Evolutionary conservation across 1,140 invertebrate species (phyloP), one percentile per base, ranked within the genome.

Genomic region (Drosophila bifasciata): DNA sequence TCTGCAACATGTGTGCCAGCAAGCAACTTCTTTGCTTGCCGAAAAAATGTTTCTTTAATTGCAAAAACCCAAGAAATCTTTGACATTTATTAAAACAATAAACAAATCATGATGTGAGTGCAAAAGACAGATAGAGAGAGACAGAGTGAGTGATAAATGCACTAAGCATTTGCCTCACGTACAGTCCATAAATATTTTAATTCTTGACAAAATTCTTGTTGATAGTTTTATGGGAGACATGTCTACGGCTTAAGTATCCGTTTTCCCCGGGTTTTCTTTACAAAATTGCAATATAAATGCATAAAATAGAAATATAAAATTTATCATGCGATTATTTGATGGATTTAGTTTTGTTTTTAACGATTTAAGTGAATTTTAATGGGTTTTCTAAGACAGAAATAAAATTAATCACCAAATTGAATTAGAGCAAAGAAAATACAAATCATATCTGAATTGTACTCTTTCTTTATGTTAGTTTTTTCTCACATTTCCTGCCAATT

Each of bases 81-180:
- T 86, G 83, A 88, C 83, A 74, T 86, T 86, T 88, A 86, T 81
- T 86, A 78, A 86, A 88, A 86, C 77, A 86, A 86, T 88, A 86
- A 86, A 86, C 81, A 81, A 86, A 81, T 86, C 63, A 68, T 40
- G 49, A n/a, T 63, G 40, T 41, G 68, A 57, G 58, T 43, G 40
- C 17, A 36, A 5, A 16, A 28, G 17, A 66, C 28, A 44, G 25
- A 8, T 36, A 21, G 4, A 16, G 0, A 25, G 2, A 43, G 25
- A 15, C 2, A 28, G n/a, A 23, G 36, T 9, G 6, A 53, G 41
- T 17, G 25, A 16, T 25, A 71, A 43, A 61, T 49, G 45, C 25
- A 28, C 25, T 51, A 57, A 76, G 41, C 72, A 79, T 80, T 56
- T 55, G 68, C n/a, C 67, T 61, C 81, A 85, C 81, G 81, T 85